phyloP scores from a whole-genome alignment of 2,113 vertebrate genomes.

The Pheucticus melanocephalus region DNA sequence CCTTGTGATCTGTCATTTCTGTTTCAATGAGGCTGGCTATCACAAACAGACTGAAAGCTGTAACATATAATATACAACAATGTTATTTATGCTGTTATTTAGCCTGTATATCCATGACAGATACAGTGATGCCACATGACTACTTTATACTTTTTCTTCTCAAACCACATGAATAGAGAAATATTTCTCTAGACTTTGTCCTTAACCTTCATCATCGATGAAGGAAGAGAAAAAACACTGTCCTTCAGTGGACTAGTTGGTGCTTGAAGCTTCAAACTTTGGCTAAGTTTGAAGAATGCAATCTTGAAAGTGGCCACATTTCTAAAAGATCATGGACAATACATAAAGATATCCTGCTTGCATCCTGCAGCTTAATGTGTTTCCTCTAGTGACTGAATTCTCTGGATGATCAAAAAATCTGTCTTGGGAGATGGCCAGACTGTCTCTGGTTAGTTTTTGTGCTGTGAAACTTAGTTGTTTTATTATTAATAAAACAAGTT shows the following conservation, averaged over 20 bases:
- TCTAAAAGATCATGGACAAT: background rate
- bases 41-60: background rate
- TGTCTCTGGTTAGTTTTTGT: background rate
- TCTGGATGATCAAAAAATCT: background rate
- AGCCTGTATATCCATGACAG: background rate
- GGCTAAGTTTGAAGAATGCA: background rate
- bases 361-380: background rate
- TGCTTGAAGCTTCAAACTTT: background rate
- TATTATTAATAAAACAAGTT: background rate
- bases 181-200: background rate
- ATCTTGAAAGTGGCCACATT: background rate
- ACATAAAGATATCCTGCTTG: background rate
- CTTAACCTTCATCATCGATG: background rate
- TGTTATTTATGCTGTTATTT: background rate
- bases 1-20: background rate
- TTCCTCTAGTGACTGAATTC: background rate
- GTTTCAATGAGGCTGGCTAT: background rate
- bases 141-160: background rate
- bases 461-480: background rate
- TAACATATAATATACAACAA: background rate
- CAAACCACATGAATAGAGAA: background rate
- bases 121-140: background rate
- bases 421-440: background rate
- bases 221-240: background rate
- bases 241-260: background rate